phyloP scores from a whole-genome alignment of 2,797 vertebrate genomes.

The Girardinus metallicus region DNA sequence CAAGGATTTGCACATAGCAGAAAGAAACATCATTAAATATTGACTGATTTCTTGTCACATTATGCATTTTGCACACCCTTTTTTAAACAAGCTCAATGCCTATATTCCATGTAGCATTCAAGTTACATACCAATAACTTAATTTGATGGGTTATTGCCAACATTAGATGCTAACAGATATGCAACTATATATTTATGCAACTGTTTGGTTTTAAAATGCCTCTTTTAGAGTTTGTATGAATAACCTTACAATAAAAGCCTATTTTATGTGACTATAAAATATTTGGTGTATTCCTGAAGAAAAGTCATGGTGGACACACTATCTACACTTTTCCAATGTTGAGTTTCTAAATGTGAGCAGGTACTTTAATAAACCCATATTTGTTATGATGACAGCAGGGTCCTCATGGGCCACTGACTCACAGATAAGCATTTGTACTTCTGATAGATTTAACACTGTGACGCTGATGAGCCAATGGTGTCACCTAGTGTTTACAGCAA shows the following conservation, averaged over 20 bases:
- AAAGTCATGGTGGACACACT: no score
- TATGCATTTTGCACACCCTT: background rate
- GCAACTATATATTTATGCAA: no score
- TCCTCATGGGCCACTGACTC: no score
- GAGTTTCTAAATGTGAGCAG: background rate
- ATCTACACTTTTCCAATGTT: background rate
- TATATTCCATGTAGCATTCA: background rate
- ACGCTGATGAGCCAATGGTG: slow-evolving; percentile 34
- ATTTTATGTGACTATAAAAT: no score
- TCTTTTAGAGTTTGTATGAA: no score
- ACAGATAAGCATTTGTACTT: background rate
- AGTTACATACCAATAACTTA: background rate
- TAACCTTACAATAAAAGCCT: no score
- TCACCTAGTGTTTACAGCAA: slow-evolving; percentile 56
- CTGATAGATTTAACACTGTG: background rate
- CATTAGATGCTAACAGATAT: no score
- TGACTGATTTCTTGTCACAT: background rate
- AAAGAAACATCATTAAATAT: background rate
- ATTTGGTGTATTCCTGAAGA: no score
- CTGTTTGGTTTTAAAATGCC: no score
- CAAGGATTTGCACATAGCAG: background rate
- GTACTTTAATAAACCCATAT: background rate
- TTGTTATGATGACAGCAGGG: no score
- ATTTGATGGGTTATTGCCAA: no score
- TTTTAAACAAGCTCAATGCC: background rate